A percentile compares a stretch with the other conserved stretches of the same genome.
phyloP scores from a whole-genome alignment of 2,888 invertebrate genomes.

The Cerceris rybyensis region DNA sequence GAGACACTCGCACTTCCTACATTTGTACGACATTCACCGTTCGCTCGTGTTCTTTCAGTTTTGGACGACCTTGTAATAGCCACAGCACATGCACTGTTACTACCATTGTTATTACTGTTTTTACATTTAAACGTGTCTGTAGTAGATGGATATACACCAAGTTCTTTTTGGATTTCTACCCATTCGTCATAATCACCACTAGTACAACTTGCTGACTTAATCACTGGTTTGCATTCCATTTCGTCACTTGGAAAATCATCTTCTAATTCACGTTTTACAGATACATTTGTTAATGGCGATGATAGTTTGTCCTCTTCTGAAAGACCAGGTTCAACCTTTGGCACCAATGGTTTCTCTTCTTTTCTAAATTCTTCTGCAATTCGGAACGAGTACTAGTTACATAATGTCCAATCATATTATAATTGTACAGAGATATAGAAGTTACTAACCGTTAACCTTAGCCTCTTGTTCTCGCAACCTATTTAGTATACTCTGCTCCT shows the following conservation, averaged over 20 bases:
- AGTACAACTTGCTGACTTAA: constrained; percentile 74
- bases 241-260: constrained; percentile 77
- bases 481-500: constrained; percentile 87
- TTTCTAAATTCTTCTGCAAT: constrained; percentile 77
- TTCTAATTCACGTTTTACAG: constrained; percentile 78
- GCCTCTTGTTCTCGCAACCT: constrained; percentile 84
- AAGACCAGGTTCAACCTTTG: constrained; percentile 78
- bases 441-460: constrained; percentile 75
- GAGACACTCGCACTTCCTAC: constrained; percentile 56
- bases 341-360: constrained; percentile 78
- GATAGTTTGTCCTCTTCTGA: constrained; percentile 69
- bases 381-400: neutral
- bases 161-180: constrained; percentile 87
- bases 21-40: constrained; percentile 74
- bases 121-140: constrained; percentile 72
- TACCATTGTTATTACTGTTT: constrained; percentile 66
- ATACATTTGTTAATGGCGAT: constrained; percentile 68
- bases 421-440: neutral
- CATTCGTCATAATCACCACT: constrained; percentile 86
- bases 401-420: too few relatives aligned
- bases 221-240: constrained; percentile 73
- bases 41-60: constrained; percentile 76
- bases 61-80: constrained; percentile 63
- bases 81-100: constrained; percentile 58
- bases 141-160: constrained; percentile 82